These are phyloP conservation scores for Chaetophractus vellerosus DNA, from an alignment of 2,797 vertebrate species.

Conservation along the genomic window DNA sequence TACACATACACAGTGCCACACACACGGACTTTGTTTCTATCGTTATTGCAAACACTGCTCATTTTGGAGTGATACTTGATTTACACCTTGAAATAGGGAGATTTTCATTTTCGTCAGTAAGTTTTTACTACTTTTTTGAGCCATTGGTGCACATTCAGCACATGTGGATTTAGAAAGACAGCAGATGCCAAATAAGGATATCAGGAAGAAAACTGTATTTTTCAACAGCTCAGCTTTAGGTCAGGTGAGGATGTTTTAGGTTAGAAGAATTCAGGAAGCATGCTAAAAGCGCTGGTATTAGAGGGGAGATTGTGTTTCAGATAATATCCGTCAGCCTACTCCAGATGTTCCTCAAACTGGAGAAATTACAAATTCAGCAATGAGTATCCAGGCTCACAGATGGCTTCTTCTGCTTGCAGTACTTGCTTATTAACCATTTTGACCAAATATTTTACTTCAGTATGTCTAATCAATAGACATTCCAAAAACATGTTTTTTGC, in stretches of 20 bases:
- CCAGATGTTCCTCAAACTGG: constrained; percentile 73
- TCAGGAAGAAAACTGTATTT: constrained; percentile 1
- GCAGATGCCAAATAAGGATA: constrained; percentile 37
- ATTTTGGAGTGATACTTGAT: constrained; percentile 31
- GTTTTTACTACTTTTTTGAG: background rate
- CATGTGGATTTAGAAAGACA: constrained; percentile 16
- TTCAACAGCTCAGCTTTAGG: background rate
- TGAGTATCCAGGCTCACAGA: constrained; percentile 50
- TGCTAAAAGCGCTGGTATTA: background rate
- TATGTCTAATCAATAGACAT: constrained; percentile 20
- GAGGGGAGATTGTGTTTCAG: background rate
- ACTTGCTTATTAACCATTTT: constrained; percentile 63
- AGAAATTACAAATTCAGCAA: constrained; percentile 66
- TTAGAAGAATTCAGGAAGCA: background rate
- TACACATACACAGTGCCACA: background rate
- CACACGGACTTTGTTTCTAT: background rate
- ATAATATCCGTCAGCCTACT: constrained; percentile 24
- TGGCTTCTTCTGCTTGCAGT: constrained; percentile 48
- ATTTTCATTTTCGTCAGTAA: background rate
- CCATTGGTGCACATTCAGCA: background rate
- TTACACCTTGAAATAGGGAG: background rate
- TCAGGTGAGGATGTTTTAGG: background rate
- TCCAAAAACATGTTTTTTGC: constrained; percentile 33
- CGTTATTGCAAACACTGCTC: background rate
- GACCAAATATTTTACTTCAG: constrained; percentile 63